Percentiles rank a stretch among this genome's conserved stretches.
phyloP scores from a whole-genome alignment of 2,888 invertebrate species.

The Drosophila algonquin region DNA sequence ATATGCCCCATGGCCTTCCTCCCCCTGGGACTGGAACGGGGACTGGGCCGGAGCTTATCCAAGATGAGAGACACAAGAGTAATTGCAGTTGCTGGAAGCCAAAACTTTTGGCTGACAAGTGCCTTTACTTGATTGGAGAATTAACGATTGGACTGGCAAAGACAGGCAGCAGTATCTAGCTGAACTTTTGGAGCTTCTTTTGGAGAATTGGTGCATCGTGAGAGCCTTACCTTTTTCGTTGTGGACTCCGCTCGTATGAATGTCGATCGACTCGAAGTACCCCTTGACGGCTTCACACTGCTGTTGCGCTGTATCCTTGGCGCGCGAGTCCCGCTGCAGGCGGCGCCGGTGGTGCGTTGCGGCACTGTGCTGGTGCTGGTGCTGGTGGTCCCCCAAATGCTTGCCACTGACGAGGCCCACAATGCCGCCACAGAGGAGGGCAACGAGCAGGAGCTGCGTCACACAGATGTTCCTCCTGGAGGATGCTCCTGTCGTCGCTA shows the following conservation, averaged over 20 bases:
- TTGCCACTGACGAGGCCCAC: slow-evolving; percentile 59
- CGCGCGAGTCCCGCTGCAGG: slow-evolving; percentile 78
- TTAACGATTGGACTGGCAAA: background rate
- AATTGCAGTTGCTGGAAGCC: slow-evolving; percentile 33
- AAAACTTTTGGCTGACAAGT: slow-evolving; percentile 60
- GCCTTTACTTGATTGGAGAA: slow-evolving; percentile 52
- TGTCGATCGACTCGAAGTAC: slow-evolving; percentile 82
- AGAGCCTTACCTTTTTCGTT: slow-evolving; percentile 79
- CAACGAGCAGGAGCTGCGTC: slow-evolving; percentile 52
- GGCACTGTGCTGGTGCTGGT: slow-evolving; percentile 68
- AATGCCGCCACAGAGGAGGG: slow-evolving; percentile 49
- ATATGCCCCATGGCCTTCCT: slow-evolving; percentile 26
- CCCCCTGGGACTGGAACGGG: background rate
- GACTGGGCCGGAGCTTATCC: background rate
- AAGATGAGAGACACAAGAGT: slow-evolving; percentile 4
- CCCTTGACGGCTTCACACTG: slow-evolving; percentile 79
- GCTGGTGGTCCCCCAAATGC: slow-evolving; percentile 58
- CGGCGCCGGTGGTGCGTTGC: slow-evolving; percentile 73
- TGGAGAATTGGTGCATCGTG: background rate
- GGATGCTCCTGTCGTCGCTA: background rate
- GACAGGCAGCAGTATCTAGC: background rate
- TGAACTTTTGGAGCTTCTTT: no score
- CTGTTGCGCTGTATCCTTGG: slow-evolving; percentile 66
- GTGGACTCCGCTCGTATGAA: slow-evolving; percentile 78
- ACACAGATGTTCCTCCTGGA: slow-evolving; percentile 33